phyloP scores from a whole-genome alignment of 2,888 invertebrate species.

The Kryphioiulus occultus region DNA sequence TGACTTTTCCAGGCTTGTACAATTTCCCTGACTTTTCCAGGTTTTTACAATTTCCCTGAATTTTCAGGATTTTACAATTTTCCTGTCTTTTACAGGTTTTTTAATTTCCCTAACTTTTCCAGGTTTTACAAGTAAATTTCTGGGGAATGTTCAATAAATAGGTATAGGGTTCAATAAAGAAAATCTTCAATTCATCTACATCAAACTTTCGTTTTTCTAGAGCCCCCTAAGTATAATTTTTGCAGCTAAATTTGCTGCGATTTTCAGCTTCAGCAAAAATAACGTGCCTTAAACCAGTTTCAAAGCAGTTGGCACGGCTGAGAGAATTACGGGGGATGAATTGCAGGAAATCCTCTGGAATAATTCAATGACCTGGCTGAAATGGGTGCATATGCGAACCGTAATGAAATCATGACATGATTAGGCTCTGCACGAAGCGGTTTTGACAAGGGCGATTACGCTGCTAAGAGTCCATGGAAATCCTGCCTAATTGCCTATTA shows the following conservation, averaged over 20 bases:
- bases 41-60: too few species aligned
- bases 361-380: background rate
- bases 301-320: background rate
- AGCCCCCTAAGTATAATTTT: background rate
- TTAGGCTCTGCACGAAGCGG: background rate
- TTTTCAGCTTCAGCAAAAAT: background rate
- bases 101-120: too few species aligned
- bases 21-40: too few species aligned
- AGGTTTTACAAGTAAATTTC: too few species aligned
- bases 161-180: too few species aligned
- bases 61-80: too few species aligned
- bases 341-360: slow-evolving; percentile 16
- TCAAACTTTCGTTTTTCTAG: too few species aligned
- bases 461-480: background rate
- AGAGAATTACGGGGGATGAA: background rate
- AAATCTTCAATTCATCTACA: too few species aligned
- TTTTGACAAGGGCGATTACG: background rate
- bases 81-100: too few species aligned
- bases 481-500: background rate
- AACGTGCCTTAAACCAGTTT: background rate
- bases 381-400: background rate
- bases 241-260: background rate
- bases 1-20: too few species aligned
- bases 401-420: background rate
- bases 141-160: too few species aligned